Conservation (phyloP, 2,888 invertebrate species). For the Myopa testacea region DNA sequence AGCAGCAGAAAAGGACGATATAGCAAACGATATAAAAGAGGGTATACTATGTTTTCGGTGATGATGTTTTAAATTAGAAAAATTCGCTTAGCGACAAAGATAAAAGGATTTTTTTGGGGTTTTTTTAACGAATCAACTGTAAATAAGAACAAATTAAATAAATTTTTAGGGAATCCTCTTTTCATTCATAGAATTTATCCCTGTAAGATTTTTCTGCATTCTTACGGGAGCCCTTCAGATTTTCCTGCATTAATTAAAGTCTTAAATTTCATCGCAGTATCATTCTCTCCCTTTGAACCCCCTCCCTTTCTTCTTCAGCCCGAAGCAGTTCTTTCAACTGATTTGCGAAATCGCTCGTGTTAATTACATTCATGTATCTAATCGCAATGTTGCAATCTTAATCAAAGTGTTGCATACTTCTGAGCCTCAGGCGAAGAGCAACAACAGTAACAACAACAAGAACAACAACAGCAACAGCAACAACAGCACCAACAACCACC, state of each 20-base stretch:
- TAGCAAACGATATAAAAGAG: not conserved
- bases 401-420: slow-evolving; percentile 42
- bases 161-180: no score
- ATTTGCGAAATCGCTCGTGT: slow-evolving; percentile 20
- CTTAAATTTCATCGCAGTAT: not conserved
- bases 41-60: not conserved
- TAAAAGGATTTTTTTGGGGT: no score
- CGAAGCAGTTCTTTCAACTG: slow-evolving; percentile 4
- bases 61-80: no score
- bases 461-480: not conserved
- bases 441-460: not conserved
- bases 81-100: no score
- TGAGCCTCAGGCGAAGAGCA: not conserved
- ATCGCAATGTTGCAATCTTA: slow-evolving; percentile 38
- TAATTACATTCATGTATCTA: slow-evolving; percentile 35
- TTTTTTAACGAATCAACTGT: no score
- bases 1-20: not conserved
- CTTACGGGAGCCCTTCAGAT: not conserved
- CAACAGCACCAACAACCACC: not conserved
- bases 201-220: not conserved
- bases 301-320: not conserved
- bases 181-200: no score
- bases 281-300: slow-evolving; percentile 30
- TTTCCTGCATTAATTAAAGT: not conserved
- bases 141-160: no score